These are phyloP conservation scores for Pseudorectes ferrugineus DNA, from an alignment of 2,113 vertebrate genomes.

Conservation along the genomic window DNA sequence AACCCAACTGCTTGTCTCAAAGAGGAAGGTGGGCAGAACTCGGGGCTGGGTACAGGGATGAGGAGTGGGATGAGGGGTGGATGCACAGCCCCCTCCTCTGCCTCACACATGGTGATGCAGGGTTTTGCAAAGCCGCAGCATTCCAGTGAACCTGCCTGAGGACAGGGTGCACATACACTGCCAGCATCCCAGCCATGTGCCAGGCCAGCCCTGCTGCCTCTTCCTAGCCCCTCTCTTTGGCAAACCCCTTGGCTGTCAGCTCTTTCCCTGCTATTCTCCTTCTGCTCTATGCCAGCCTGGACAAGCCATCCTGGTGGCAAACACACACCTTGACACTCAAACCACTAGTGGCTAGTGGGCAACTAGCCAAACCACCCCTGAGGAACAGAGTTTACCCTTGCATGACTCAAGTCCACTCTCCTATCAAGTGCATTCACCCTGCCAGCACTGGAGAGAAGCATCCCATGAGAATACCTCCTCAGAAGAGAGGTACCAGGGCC, in stretches of 20 bases:
- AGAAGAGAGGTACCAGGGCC: not conserved
- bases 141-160: not conserved
- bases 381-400: not conserved
- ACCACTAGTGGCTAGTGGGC: not conserved
- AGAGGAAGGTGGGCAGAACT: not conserved
- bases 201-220: not conserved
- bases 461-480: fast-evolving
- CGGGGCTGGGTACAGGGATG: fast-evolving
- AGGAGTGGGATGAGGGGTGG: not conserved
- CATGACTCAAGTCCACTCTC: not conserved
- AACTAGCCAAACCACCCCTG: not conserved
- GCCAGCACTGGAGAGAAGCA: not conserved
- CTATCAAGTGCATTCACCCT: not conserved
- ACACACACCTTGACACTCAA: not conserved
- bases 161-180: fast-evolving
- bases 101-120: fast-evolving
- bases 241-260: not conserved
- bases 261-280: not conserved
- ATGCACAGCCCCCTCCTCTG: not conserved
- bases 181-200: not conserved
- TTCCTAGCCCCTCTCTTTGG: not conserved
- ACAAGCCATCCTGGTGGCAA: not conserved
- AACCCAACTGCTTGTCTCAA: not conserved
- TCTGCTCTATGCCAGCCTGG: not conserved
- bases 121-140: not conserved